A percentile compares a stretch with the other conserved stretches of the same genome.
These are phyloP conservation scores for Leguminivora glycinivorella DNA, from an alignment of 1,140 invertebrate species.

Conservation along the genomic window DNA sequence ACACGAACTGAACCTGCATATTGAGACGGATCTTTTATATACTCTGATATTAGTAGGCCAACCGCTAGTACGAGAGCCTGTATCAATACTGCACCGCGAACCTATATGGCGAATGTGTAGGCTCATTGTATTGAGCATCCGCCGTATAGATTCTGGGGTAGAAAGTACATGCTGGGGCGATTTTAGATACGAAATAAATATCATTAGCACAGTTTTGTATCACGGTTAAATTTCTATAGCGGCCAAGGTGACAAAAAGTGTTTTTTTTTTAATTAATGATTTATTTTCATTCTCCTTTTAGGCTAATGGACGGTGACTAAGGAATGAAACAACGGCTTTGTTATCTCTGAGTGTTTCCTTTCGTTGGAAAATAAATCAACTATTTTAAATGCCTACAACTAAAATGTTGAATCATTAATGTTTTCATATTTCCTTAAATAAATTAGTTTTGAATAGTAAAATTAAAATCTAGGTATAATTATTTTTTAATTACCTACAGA, in stretches of 20 bases:
- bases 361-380: slow-evolving; percentile 2
- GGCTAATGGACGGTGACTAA: slow-evolving; percentile 43
- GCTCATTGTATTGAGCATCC: background rate
- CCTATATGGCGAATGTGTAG: slow-evolving; percentile 5
- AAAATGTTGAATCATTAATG: background rate
- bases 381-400: slow-evolving; percentile 4
- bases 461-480: background rate
- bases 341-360: slow-evolving; percentile 32
- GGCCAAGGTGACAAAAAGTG: slow-evolving; percentile 60
- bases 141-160: slow-evolving; percentile 32
- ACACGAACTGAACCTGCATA: slow-evolving; percentile 58
- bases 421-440: background rate
- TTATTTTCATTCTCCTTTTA: slow-evolving; percentile 45
- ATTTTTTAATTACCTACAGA: background rate
- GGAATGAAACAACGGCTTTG: slow-evolving; percentile 26
- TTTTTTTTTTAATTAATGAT: slow-evolving; percentile 48
- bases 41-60: slow-evolving; percentile 65
- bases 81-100: slow-evolving; percentile 35
- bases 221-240: slow-evolving; percentile 60
- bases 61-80: slow-evolving; percentile 65
- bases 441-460: background rate
- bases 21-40: slow-evolving; percentile 67
- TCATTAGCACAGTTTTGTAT: slow-evolving; percentile 67
- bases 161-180: slow-evolving; percentile 52
- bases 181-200: slow-evolving; percentile 70